These are phyloP conservation scores for Morbakka virulenta DNA, from an alignment of 30 jellyfish, hydroid and myxozoan genomes.

Conservation along the genomic window DNA sequence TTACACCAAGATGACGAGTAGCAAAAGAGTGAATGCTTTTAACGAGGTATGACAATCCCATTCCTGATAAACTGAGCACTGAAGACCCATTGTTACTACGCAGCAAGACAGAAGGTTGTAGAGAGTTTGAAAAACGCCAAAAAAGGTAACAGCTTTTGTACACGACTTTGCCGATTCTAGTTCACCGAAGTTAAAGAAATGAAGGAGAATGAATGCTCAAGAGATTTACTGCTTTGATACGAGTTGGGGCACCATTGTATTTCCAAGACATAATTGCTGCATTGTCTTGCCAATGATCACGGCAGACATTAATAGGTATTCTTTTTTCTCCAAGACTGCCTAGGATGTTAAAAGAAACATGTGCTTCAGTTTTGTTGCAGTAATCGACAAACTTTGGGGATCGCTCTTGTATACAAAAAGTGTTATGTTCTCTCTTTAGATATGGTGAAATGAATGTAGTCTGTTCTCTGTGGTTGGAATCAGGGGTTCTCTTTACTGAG, in stretches of 20 bases:
- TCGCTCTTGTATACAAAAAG: background rate
- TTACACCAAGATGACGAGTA: background rate
- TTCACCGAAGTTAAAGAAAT: background rate
- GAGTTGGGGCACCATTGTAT: constrained; percentile 11
- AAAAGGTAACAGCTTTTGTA: background rate
- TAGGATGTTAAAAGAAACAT: background rate
- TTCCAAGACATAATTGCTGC: constrained; percentile 17
- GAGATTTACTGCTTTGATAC: background rate
- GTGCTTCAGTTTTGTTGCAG: background rate
- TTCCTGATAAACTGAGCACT: background rate
- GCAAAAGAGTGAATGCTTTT: background rate
- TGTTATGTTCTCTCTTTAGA: background rate
- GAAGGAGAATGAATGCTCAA: background rate
- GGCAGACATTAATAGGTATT: constrained; percentile 1
- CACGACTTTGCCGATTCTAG: background rate
- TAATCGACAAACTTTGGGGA: background rate
- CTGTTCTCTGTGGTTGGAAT: background rate
- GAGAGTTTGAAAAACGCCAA: background rate
- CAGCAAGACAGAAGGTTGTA: background rate
- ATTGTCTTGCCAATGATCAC: constrained; percentile 14
- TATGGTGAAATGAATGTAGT: background rate
- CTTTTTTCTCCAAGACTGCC: background rate
- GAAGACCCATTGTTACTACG: background rate
- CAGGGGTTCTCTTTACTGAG: background rate
- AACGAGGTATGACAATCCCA: background rate